Percentiles rank a stretch among this genome's conserved stretches.
Conservation (phyloP, 2,888 invertebrate species). For the Crioceris asparagi region DNA sequence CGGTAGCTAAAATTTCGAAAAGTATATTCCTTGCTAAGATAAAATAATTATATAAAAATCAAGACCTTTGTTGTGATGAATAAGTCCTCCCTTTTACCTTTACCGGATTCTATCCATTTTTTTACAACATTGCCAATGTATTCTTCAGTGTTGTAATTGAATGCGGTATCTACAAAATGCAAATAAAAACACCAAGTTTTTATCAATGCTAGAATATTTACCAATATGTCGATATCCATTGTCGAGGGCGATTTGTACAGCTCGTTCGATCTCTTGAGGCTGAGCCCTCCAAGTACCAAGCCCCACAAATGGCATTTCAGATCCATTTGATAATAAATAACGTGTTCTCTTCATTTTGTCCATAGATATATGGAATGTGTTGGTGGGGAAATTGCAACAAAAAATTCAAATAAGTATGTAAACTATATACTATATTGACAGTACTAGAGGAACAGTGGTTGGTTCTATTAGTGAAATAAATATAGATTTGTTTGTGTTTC, state of each 20-base stretch:
- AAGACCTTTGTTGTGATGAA: conserved; percentile 73
- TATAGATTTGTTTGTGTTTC: too few relatives aligned
- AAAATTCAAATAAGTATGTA: too few relatives aligned
- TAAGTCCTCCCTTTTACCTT: conserved; percentile 56
- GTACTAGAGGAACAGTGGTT: too few relatives aligned
- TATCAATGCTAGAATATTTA: conserved; percentile 15
- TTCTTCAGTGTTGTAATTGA: conserved; percentile 69
- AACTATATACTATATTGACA: too few relatives aligned
- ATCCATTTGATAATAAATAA: conserved; percentile 39
- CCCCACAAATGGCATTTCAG: conserved; percentile 57
- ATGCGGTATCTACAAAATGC: conserved; percentile 53
- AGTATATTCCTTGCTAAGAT: background rate
- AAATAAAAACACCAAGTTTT: background rate
- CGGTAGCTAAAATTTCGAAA: conserved; percentile 51
- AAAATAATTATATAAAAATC: conserved; percentile 4
- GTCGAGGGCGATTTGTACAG: conserved; percentile 54
- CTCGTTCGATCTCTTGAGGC: conserved; percentile 51
- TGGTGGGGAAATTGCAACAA: too few relatives aligned
- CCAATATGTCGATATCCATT: conserved; percentile 59
- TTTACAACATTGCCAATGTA: conserved; percentile 59
- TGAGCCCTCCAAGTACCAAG: conserved; percentile 65
- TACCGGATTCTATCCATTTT: conserved; percentile 52
- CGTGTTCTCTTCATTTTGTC: conserved; percentile 38
- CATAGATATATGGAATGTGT: too few relatives aligned
- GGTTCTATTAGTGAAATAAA: too few relatives aligned